A percentile compares a stretch with the other conserved stretches of the same genome.
Conservation (phyloP, 2,888 invertebrate genomes). For the Nemotelus nigrinus region DNA sequence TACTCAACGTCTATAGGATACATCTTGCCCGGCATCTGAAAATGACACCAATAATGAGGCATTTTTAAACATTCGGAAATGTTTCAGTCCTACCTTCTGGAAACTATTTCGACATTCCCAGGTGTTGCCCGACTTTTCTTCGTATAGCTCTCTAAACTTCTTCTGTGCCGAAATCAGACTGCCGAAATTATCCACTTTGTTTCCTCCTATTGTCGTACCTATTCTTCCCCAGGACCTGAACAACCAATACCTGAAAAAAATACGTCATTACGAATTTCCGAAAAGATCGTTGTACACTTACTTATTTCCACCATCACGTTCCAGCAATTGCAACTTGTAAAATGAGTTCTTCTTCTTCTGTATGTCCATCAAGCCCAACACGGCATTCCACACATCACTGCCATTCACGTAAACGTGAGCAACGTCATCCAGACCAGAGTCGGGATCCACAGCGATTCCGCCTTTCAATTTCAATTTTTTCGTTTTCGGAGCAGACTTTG, state of each 20-base stretch:
- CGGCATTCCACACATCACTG: constrained; percentile 77
- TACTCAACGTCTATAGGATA: constrained; percentile 90
- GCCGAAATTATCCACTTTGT: constrained; percentile 69
- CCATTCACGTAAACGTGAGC: constrained; percentile 80
- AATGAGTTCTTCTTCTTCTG: constrained; percentile 89
- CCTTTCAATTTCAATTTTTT: constrained; percentile 78
- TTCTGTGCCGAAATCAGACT: constrained; percentile 69
- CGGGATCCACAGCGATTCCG: constrained; percentile 93
- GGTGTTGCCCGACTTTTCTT: constrained; percentile 84
- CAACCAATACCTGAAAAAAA: constrained; percentile 72
- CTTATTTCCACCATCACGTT: constrained; percentile 73
- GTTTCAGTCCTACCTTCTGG: constrained; percentile 65
- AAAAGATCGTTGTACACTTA: constrained; percentile 61
- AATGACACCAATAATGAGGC: constrained; percentile 2
- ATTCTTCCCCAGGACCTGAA: constrained; percentile 97
- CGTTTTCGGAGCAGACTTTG: constrained; percentile 69
- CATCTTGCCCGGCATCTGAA: constrained; percentile 70
- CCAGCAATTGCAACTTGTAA: constrained; percentile 92
- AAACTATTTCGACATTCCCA: constrained; percentile 78
- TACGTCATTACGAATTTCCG: not conserved
- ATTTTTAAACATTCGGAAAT: not conserved
- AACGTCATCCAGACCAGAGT: constrained; percentile 78
- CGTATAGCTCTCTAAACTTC: constrained; percentile 73
- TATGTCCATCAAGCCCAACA: constrained; percentile 87
- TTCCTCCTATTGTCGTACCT: constrained; percentile 90